Evolutionary conservation across 2,113 vertebrate genomes (phyloP), one percentile per base, ranked within the genome.

Genomic region (Daubentonia madagascariensis): DNA sequence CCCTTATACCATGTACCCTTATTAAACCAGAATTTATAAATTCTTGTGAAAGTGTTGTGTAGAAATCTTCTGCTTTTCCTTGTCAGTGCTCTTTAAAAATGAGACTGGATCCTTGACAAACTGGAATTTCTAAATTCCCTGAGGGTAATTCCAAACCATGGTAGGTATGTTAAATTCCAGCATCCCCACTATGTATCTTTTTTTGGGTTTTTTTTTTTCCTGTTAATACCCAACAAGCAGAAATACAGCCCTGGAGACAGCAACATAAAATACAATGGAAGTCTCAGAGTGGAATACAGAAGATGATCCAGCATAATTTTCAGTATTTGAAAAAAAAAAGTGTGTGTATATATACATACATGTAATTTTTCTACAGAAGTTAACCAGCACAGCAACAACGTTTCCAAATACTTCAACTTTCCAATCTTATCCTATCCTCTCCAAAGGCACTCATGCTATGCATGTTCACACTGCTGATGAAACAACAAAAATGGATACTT

Each of bases 211-310:
- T 37, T 98, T 98, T 94, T n/a, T 96, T 98, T 94, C 92, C 96
- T 98, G 95, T 97, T 98, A 96, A 98, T 88, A 97, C 79, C 85
- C 59, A 86, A 92, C 93, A 98, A 98, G 95, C 98, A 97, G 95
- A 94, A 95, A 91, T 97, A 90, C 97, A 98, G 70, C 76, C 95
- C 90, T 91, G 90, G 93, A 0, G 1, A 95, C 98, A 98, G 85
- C 59, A 96, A 45, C 76, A 97, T 96, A 86, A 95, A 92, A 97
- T 97, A 98, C 94, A 98, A 98, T 84, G 67, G 37, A 84, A 97
- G 83, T 95, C 91, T 98, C 93, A 95, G 94, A 97, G 61, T 85
- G 52, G 80, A 98, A 81, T 45, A 83, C 25, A 73, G 43, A 86
- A 43, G 12, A 48, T 8, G 57, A 37, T 48, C 12, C 45, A 86